Evolutionary conservation across 2,888 invertebrate genomes (phyloP), one percentile per base, ranked within the genome.

Genomic region (Caenorhabditis becei): DNA sequence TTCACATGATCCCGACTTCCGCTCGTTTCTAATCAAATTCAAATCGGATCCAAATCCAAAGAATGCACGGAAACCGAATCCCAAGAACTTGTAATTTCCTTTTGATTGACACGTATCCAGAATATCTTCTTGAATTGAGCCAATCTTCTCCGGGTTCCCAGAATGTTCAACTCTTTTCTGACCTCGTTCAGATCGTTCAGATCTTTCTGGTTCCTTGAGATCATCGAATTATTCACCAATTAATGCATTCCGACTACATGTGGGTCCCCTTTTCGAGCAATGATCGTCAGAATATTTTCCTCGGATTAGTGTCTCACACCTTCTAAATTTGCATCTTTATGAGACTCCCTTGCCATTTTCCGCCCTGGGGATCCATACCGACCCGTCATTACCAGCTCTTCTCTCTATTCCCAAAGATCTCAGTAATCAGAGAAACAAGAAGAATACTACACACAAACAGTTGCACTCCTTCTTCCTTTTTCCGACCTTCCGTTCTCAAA

Each of bases 331-430:
- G 32, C 71, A 71, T 71, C 53, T 71, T 62, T 51, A 61, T 59
- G 51, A 70, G 23, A 35, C 44, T 53, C 59, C 8, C 20, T 35
- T 35, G 7, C 24, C 18, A 8, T 32, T 44, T 54, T 35, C 54
- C 32, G 67, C 59, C 59, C 51, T 70, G 35, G 26, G 59, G 66
- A 51, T n/a, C n/a, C n/a, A 70, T 49, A 32, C 41, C 44, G 32
- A 44, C 20, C 62, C 54, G 71, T 71, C 54, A 71, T 71, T 62
- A 71, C 71, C 71, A 71, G 24, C 61, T 54, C 54, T 71, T 71
- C 71, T 51, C 61, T 53, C 49, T 10, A 20, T 49, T 35, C 35
- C 18, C 49, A n/a, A n/a, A n/a, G n/a, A n/a, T n/a, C n/a, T n/a
- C n/a, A n/a, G n/a, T n/a, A n/a, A n/a, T n/a, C n/a, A n/a, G n/a